Evolutionary conservation across 2,113 vertebrate species (phyloP).

Genomic region (Silurus asotus): DNA sequence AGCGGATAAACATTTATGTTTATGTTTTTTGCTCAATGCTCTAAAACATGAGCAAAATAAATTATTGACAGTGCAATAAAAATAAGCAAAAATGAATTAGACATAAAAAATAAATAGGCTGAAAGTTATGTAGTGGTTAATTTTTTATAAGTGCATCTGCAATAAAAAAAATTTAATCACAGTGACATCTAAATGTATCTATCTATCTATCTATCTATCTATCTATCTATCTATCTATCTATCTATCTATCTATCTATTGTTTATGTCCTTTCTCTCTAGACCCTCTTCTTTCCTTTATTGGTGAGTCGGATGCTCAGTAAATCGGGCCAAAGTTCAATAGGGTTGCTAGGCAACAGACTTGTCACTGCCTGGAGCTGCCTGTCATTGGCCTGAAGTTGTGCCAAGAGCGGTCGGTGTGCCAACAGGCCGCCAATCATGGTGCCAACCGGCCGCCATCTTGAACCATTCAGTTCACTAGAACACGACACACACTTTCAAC

Average conservation of each 20-base stretch:
- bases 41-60: slow-evolving; percentile 10
- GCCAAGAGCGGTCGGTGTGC: slow-evolving; percentile 51
- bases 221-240: slow-evolving; percentile 12
- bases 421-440: slow-evolving; percentile 47
- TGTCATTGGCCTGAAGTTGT: slow-evolving; percentile 56
- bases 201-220: slow-evolving; percentile 20
- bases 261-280: neutral
- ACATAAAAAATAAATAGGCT: slow-evolving; percentile 12
- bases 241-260: neutral
- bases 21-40: neutral
- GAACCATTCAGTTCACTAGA: slow-evolving; percentile 27
- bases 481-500: neutral
- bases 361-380: slow-evolving; percentile 55
- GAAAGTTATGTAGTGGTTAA: neutral
- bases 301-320: slow-evolving; percentile 40
- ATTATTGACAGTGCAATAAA: slow-evolving; percentile 21
- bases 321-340: slow-evolving; percentile 58
- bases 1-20: slow-evolving; percentile 25
- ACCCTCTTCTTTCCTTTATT: slow-evolving; percentile 18
- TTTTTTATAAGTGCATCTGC: slow-evolving; percentile 1
- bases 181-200: neutral
- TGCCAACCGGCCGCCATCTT: slow-evolving; percentile 55
- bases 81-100: slow-evolving; percentile 20
- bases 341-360: slow-evolving; percentile 59
- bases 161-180: neutral